phyloP scores from a whole-genome alignment of 2,888 invertebrate species.

The Parnassius mnemosyne region DNA sequence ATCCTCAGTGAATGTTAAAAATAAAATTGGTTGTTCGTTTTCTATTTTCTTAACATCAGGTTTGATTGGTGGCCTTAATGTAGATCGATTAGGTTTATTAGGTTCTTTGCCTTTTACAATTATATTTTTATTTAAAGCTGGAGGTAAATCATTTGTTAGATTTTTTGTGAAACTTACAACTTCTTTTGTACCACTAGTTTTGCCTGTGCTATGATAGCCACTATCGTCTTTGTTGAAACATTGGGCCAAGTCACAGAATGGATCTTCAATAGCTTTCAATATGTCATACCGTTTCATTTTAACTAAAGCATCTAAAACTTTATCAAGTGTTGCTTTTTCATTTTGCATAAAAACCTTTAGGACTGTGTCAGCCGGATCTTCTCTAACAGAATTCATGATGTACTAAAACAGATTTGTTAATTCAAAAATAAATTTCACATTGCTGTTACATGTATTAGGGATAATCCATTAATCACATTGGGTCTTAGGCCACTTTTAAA shows the following conservation, averaged over 20 bases:
- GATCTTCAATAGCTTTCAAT: conserved; percentile 69
- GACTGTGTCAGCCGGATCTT: conserved; percentile 77
- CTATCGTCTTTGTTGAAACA: conserved; percentile 68
- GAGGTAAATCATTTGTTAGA: conserved; percentile 61
- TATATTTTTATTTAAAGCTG: conserved; percentile 60
- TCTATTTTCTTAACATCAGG: conserved; percentile 40
- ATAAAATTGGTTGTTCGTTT: conserved; percentile 60
- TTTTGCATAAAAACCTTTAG: conserved; percentile 76
- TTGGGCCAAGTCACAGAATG: conserved; percentile 57
- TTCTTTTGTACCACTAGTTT: conserved; percentile 53
- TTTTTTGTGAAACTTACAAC: conserved; percentile 61
- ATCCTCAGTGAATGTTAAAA: conserved; percentile 79
- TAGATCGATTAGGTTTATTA: conserved; percentile 49
- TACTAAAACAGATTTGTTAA: conserved; percentile 54
- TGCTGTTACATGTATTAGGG: too few relatives aligned
- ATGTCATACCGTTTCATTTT: conserved; percentile 76
- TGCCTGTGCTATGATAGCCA: conserved; percentile 66
- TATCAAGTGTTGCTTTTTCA: conserved; percentile 76
- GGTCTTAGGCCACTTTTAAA: too few relatives aligned
- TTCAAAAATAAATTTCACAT: not conserved
- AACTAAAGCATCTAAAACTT: conserved; percentile 70
- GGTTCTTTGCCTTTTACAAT: conserved; percentile 48
- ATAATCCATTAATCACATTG: too few relatives aligned
- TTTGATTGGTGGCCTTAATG: conserved; percentile 38
- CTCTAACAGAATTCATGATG: conserved; percentile 75